phyloP scores from a whole-genome alignment of 1,140 invertebrate species.

The Calycopis cecrops region DNA sequence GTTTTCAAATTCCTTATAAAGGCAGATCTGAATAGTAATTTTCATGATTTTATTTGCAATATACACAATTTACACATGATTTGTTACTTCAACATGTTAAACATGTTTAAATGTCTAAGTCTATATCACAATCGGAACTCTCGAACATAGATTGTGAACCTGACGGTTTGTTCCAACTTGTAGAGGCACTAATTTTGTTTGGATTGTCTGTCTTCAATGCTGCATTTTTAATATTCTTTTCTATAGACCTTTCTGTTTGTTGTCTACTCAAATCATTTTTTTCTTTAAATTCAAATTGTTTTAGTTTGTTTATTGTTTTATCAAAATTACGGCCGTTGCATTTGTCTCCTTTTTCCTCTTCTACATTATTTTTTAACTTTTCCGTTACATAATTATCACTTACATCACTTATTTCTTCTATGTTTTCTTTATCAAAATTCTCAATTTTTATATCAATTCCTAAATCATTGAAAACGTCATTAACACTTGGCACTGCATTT shows the following conservation, averaged over 20 bases:
- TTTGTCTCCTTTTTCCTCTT: constrained; percentile 10
- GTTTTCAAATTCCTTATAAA: too few species aligned
- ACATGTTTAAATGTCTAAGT: constrained; percentile 57
- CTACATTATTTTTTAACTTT: not conserved
- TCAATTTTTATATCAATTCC: constrained; percentile 49
- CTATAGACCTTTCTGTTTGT: constrained; percentile 28
- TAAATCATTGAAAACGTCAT: constrained; percentile 58
- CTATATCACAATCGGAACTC: constrained; percentile 67
- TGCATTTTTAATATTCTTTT: constrained; percentile 18
- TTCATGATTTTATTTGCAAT: not conserved
- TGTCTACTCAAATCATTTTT: constrained; percentile 50
- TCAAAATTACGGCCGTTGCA: constrained; percentile 19
- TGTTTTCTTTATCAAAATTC: constrained; percentile 22
- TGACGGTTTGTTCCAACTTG: constrained; percentile 25
- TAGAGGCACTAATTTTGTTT: constrained; percentile 12
- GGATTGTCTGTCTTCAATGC: constrained; percentile 11
- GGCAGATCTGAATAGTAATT: not conserved
- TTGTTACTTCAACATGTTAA: too few species aligned
- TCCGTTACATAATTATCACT: not conserved
- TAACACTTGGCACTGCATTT: constrained; percentile 63
- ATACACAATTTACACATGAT: too few species aligned
- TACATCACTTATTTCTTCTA: not conserved
- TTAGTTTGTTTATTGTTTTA: constrained; percentile 49
- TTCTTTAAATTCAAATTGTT: constrained; percentile 55
- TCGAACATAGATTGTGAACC: constrained; percentile 71